phyloP scores from a whole-genome alignment of 2,888 invertebrate genomes.

The Callimorpha dominula region DNA sequence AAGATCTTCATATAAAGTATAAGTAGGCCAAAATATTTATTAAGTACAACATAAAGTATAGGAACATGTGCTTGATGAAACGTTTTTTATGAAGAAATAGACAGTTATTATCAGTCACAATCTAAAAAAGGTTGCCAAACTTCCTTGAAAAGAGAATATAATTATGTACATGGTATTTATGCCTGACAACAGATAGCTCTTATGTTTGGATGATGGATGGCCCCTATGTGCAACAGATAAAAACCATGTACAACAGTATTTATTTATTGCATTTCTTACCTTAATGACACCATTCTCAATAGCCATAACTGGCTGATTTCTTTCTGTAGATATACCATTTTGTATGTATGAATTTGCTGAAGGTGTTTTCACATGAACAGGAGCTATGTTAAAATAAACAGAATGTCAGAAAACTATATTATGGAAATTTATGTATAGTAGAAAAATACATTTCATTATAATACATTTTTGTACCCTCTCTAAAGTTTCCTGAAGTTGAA shows the following conservation, averaged over 20 bases:
- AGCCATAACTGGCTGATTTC: slow-evolving; percentile 74
- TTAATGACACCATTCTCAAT: slow-evolving; percentile 83
- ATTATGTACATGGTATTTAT: too few relatives aligned
- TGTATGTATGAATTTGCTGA: slow-evolving; percentile 31
- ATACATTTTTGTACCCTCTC: not conserved
- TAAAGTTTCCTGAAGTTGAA: not conserved
- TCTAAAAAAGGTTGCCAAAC: too few relatives aligned
- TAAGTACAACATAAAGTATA: not conserved
- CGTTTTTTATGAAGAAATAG: too few relatives aligned
- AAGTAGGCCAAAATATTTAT: not conserved
- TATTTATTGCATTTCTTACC: slow-evolving; percentile 53
- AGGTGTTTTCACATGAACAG: slow-evolving; percentile 39
- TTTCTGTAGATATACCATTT: slow-evolving; percentile 56
- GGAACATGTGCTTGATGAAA: not conserved
- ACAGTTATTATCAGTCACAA: too few relatives aligned
- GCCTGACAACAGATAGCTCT: not conserved
- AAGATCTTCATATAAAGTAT: not conserved
- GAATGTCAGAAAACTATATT: not conserved
- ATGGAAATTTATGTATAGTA: not conserved
- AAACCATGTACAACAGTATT: not conserved
- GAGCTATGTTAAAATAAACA: slow-evolving; percentile 49
- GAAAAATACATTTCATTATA: not conserved
- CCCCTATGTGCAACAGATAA: not conserved
- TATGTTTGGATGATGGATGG: not conserved
- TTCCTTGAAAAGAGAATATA: too few relatives aligned